phyloP scores from a whole-genome alignment of 2,797 vertebrate genomes.

The Corythornis leucogaster region DNA sequence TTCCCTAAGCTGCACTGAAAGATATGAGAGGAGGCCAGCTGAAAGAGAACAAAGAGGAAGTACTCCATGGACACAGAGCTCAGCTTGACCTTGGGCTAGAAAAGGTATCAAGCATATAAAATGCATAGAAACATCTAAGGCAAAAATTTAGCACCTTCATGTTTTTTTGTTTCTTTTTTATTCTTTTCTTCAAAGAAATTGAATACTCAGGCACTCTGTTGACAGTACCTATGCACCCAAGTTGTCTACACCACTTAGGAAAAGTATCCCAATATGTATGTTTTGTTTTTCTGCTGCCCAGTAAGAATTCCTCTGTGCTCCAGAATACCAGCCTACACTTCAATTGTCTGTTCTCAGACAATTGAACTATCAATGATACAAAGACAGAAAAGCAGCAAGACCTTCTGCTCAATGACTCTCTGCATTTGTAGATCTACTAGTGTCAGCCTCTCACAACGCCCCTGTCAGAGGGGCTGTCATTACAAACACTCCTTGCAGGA shows the following conservation, averaged over 20 bases:
- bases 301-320: not conserved
- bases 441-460: constrained; percentile 37
- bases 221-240: not conserved
- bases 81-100: not conserved
- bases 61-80: not conserved
- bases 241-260: fast-evolving
- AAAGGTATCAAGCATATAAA: not conserved
- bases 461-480: constrained; percentile 51
- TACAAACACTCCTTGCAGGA: constrained; percentile 38
- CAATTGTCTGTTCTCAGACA: constrained; percentile 56
- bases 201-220: not conserved
- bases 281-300: not conserved
- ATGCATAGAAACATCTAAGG: not conserved
- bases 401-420: constrained; percentile 49
- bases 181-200: not conserved
- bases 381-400: constrained; percentile 34
- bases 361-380: constrained; percentile 33
- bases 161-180: not conserved
- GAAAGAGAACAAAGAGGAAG: not conserved
- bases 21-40: not conserved
- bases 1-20: not conserved
- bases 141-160: not conserved
- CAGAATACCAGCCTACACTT: not conserved
- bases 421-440: constrained; percentile 22
- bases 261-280: not conserved